Conservation (phyloP, 2,113 vertebrate genomes). For the Colaptes auratus region DNA sequence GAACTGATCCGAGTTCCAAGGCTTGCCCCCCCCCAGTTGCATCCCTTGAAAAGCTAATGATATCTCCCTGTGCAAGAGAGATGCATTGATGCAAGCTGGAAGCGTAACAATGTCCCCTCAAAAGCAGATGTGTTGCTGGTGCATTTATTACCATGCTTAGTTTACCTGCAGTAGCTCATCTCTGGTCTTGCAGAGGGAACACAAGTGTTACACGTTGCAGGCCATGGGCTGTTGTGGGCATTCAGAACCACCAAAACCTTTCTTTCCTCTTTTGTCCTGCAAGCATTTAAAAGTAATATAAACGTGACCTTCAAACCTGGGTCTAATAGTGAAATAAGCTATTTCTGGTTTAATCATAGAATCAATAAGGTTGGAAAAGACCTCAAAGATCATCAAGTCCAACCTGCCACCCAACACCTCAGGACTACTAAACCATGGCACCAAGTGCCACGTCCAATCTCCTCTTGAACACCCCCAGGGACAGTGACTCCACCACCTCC, state of each 20-base stretch:
- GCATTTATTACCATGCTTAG: not conserved
- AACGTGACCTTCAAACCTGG: not conserved
- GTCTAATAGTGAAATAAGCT: not conserved
- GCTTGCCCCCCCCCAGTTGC: not conserved
- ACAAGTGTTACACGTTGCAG: not conserved
- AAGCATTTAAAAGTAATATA: not conserved
- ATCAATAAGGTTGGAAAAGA: too few relatives aligned
- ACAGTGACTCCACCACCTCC: too few relatives aligned
- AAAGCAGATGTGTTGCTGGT: not conserved
- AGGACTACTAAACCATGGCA: too few relatives aligned
- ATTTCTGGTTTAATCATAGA: not conserved
- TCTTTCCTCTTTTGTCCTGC: not conserved
- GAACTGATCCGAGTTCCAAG: conserved; percentile 9
- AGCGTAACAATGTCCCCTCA: not conserved
- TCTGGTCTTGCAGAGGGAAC: not conserved
- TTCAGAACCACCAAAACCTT: not conserved
- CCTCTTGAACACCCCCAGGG: too few relatives aligned
- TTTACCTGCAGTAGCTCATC: not conserved
- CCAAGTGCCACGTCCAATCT: too few relatives aligned
- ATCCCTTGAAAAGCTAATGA: not conserved
- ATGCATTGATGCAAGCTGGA: not conserved
- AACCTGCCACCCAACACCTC: too few relatives aligned
- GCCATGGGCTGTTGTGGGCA: not conserved
- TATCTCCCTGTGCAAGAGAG: not conserved
- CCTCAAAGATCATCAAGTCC: too few relatives aligned